Evolutionary conservation across 2,888 invertebrate genomes (phyloP).

Genomic region (Drosophila stalkeri): DNA sequence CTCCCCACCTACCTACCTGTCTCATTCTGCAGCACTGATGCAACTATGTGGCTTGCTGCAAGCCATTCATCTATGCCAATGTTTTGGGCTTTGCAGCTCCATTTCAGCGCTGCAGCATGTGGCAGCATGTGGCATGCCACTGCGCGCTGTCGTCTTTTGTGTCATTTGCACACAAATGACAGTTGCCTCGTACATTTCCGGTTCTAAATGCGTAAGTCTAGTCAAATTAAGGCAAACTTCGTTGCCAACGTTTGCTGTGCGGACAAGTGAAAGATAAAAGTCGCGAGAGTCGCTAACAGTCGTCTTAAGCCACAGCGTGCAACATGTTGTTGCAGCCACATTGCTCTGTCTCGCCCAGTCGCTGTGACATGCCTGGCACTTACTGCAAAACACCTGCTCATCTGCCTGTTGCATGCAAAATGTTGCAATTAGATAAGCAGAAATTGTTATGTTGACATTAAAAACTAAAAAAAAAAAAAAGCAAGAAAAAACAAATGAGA

Average conservation of each 20-base stretch:
- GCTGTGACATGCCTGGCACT: constrained; percentile 67
- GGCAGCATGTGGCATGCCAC: constrained; percentile 20
- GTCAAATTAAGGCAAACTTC: constrained; percentile 75
- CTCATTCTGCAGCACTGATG: background rate
- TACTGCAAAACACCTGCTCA: constrained; percentile 77
- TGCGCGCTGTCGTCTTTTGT: constrained; percentile 70
- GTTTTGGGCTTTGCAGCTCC: constrained; percentile 30
- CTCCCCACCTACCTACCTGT: background rate
- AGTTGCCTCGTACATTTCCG: constrained; percentile 76
- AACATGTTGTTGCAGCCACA: constrained; percentile 31
- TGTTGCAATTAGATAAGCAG: constrained; percentile 81
- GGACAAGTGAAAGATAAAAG: constrained; percentile 61
- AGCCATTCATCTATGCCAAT: constrained; percentile 54
- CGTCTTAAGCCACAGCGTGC: constrained; percentile 24
- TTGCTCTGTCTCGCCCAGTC: constrained; percentile 3
- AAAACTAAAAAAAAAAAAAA: constrained; percentile 55
- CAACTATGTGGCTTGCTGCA: background rate
- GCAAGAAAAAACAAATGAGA: constrained; percentile 30
- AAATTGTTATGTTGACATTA: constrained; percentile 80
- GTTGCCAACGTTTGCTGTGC: constrained; percentile 41
- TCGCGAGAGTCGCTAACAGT: constrained; percentile 44
- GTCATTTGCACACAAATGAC: constrained; percentile 79
- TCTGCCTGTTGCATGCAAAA: constrained; percentile 59
- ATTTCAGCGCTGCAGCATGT: constrained; percentile 27
- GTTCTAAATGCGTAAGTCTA: constrained; percentile 82